Conservation (phyloP, 92 coral and sea anemone species). For the Siderastrea radians region DNA sequence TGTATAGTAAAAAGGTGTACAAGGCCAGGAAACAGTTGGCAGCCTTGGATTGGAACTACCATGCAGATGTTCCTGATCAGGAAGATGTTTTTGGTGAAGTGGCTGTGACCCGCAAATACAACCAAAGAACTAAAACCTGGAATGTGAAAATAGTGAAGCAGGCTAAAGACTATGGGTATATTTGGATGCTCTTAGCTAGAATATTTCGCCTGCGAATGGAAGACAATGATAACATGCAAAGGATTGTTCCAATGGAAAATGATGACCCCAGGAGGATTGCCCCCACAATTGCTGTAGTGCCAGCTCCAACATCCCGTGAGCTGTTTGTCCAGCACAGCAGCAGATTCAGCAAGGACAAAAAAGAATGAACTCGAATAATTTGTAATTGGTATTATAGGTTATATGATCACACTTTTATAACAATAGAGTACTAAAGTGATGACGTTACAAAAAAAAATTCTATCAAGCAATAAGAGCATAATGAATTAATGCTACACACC, state of each 20-base stretch:
- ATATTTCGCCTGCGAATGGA: conserved; percentile 35
- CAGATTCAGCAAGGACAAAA: background rate
- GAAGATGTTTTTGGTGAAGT: conserved; percentile 32
- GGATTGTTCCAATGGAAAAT: conserved; percentile 18
- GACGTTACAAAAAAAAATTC: too few species aligned
- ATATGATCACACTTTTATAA: background rate
- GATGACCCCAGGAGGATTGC: conserved; percentile 29
- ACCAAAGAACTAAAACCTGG: conserved; percentile 59
- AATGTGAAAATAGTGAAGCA: conserved; percentile 45
- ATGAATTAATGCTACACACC: too few species aligned
- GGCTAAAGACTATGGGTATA: conserved; percentile 49
- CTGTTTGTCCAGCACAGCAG: background rate
- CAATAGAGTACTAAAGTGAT: too few species aligned
- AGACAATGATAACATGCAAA: conserved; percentile 30
- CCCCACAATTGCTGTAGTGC: conserved; percentile 35
- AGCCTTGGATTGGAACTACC: conserved; percentile 70
- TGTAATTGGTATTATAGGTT: background rate
- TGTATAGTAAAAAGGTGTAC: conserved; percentile 39
- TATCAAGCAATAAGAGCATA: too few species aligned
- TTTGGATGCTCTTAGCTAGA: conserved; percentile 36
- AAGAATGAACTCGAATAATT: background rate
- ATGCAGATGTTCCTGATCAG: conserved; percentile 30
- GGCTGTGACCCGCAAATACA: conserved; percentile 48
- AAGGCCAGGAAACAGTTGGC: conserved; percentile 63
- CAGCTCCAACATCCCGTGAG: background rate